Evolutionary conservation across 2,797 vertebrate species (phyloP).

Genomic region (Sternarchorhynchus goeldii): DNA sequence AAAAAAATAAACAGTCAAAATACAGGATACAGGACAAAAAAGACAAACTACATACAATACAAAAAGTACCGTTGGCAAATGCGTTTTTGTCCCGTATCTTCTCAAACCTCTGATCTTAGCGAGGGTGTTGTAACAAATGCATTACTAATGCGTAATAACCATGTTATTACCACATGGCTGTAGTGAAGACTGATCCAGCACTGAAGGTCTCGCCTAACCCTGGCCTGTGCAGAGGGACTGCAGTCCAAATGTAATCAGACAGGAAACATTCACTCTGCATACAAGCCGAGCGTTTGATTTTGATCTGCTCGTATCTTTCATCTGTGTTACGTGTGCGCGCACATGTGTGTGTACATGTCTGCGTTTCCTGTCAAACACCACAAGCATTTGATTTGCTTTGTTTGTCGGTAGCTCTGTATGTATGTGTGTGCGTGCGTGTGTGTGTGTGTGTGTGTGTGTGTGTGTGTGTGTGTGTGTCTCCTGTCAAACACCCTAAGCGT

Average conservation of each 20-base stretch:
- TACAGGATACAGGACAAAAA: too few species aligned
- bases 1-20: too few species aligned
- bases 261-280: constrained; percentile 56
- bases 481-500: constrained; percentile 47
- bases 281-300: constrained; percentile 83
- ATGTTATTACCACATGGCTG: too few species aligned
- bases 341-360: too few species aligned
- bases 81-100: not conserved
- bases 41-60: too few species aligned
- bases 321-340: constrained; percentile 65
- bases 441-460: constrained; percentile 43
- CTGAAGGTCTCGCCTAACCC: too few species aligned
- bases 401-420: too few species aligned
- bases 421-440: constrained; percentile 43
- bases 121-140: not conserved
- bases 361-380: too few species aligned
- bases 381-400: too few species aligned
- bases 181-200: too few species aligned
- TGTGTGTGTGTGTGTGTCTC: constrained; percentile 38
- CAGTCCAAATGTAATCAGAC: constrained; percentile 25
- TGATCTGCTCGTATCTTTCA: constrained; percentile 79
- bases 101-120: not conserved
- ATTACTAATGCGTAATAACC: not conserved
- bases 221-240: not conserved
- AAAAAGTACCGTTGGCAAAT: too few species aligned